These are phyloP conservation scores for Paramuricea clavata DNA, from an alignment of 92 coral and sea anemone genomes.

Conservation along the genomic window DNA sequence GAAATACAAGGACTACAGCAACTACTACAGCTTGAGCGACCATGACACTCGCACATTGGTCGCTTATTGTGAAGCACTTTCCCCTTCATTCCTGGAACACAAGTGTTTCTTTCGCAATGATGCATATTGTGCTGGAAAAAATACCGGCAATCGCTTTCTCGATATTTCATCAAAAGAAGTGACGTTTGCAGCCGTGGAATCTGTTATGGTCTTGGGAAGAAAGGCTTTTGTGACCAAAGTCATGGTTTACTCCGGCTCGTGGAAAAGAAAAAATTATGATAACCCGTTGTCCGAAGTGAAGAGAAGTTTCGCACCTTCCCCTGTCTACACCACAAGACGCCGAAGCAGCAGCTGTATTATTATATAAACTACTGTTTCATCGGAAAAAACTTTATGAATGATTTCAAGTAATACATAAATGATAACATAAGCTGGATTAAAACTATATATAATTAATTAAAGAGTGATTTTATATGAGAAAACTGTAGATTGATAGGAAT, in stretches of 20 bases:
- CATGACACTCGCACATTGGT: neutral
- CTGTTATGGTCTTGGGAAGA: neutral
- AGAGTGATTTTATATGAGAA: too few relatives aligned
- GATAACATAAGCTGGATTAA: too few relatives aligned
- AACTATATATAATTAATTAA: too few relatives aligned
- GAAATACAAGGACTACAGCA: neutral
- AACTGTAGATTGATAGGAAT: too few relatives aligned
- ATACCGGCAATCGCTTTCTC: slow-evolving; percentile 1
- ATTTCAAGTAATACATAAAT: too few relatives aligned
- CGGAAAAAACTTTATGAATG: too few relatives aligned
- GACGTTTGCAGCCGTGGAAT: neutral
- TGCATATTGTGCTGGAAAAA: neutral
- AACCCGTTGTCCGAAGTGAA: neutral
- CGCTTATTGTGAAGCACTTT: neutral
- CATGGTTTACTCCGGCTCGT: neutral
- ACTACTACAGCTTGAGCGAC: neutral
- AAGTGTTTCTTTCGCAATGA: neutral
- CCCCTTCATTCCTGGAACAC: neutral
- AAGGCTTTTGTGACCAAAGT: neutral
- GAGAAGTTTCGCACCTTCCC: neutral
- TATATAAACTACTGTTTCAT: neutral
- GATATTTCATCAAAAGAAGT: neutral
- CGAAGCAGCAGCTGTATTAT: neutral
- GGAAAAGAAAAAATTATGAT: neutral
- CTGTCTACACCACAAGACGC: neutral